Percentiles rank a stretch among this genome's conserved stretches.
Evolutionary conservation across 2,113 vertebrate species (phyloP).

Genomic region (Hylia prasina): DNA sequence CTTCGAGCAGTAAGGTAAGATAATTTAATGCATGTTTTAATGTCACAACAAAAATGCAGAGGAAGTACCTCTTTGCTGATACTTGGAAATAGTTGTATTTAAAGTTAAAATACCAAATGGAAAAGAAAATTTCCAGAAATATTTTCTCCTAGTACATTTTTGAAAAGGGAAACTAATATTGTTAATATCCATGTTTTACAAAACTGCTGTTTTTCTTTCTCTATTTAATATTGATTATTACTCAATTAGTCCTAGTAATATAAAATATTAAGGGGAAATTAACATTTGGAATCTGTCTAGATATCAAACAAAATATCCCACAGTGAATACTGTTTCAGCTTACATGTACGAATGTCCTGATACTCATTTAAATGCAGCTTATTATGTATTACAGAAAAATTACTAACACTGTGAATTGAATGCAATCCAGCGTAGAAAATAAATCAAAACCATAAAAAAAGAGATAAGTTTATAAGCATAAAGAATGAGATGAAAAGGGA

Average conservation of each 20-base stretch:
- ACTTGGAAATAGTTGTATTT: background rate
- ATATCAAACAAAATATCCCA: background rate
- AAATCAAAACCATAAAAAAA: background rate
- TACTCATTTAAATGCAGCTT: background rate
- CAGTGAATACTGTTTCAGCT: background rate
- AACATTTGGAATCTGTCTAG: background rate
- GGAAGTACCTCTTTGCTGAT: background rate
- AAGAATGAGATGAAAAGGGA: background rate
- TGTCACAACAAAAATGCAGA: background rate
- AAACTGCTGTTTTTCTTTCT: background rate
- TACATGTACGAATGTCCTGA: background rate
- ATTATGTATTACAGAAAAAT: background rate
- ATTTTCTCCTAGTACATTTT: background rate
- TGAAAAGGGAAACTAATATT: background rate
- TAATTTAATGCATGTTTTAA: background rate
- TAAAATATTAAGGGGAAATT: background rate
- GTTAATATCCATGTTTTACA: background rate
- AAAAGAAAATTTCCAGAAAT: background rate
- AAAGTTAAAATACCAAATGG: background rate
- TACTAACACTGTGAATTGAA: background rate
- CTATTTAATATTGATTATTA: background rate
- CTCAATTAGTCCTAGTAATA: background rate
- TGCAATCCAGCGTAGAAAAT: background rate
- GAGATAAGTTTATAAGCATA: background rate
- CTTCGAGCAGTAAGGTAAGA: background rate